These are phyloP conservation scores for Riptortus pedestris DNA, from an alignment of 1,140 invertebrate genomes.

Conservation along the genomic window DNA sequence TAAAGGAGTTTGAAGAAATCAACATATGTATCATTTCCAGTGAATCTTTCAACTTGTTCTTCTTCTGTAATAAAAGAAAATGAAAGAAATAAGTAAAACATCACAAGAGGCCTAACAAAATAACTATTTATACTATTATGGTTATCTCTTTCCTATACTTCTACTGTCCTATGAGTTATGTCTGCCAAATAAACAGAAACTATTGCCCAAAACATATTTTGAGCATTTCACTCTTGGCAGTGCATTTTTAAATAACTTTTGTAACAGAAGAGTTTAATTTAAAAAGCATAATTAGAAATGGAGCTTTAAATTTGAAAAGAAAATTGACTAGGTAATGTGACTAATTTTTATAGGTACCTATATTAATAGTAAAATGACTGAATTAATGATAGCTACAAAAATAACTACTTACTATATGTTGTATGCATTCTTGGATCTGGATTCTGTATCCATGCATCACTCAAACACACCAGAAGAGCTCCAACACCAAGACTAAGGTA, in stretches of 20 bases:
- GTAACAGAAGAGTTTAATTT: not conserved
- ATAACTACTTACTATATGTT: conserved; percentile 22
- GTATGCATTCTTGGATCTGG: conserved; percentile 20
- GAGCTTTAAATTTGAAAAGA: not conserved
- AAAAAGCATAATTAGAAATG: not conserved
- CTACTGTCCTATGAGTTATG: not conserved
- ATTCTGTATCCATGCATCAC: conserved; percentile 24
- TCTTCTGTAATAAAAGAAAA: conserved; percentile 24
- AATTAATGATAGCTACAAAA: not conserved
- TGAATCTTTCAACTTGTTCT: conserved; percentile 61
- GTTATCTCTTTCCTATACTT: too few relatives aligned
- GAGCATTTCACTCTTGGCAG: not conserved
- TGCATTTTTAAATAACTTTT: not conserved
- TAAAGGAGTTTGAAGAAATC: conserved; percentile 85
- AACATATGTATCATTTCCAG: conserved; percentile 73
- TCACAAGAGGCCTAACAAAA: too few relatives aligned
- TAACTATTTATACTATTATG: too few relatives aligned
- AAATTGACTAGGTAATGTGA: not conserved
- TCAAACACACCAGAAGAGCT: conserved; percentile 5
- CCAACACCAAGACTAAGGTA: not conserved
- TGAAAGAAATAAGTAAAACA: too few relatives aligned
- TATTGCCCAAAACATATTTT: not conserved
- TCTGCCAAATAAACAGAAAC: not conserved
- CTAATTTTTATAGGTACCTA: not conserved
- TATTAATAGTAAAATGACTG: not conserved